A percentile compares a stretch with the other conserved stretches of the same genome.
Conservation (phyloP, 2,888 invertebrate genomes). For the Aspidiotus rigidus region DNA sequence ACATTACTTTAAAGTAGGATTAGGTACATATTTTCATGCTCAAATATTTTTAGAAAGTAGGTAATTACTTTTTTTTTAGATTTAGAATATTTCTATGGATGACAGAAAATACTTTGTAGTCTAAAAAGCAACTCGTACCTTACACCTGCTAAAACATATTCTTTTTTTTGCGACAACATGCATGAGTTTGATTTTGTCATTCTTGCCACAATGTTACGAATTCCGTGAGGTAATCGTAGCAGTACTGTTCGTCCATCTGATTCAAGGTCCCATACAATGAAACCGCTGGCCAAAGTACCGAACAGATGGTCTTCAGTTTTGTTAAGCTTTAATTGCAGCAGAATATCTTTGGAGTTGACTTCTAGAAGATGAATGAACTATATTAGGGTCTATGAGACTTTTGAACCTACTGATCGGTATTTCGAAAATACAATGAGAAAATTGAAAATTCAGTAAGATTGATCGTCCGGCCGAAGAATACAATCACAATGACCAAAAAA, state of each 20-base stretch:
- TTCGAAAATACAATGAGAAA: no score
- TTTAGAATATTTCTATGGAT: no score
- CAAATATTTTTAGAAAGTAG: no score
- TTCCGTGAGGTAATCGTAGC: slow-evolving; percentile 69
- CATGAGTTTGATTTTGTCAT: slow-evolving; percentile 85
- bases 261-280: slow-evolving; percentile 70
- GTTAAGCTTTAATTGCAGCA: slow-evolving; percentile 74
- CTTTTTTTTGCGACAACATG: slow-evolving; percentile 79
- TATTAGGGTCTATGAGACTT: no score
- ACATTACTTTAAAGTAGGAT: no score
- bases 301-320: slow-evolving; percentile 69
- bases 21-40: no score
- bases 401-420: no score
- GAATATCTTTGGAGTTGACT: slow-evolving; percentile 36
- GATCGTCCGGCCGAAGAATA: no score
- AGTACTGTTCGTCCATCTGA: slow-evolving; percentile 49
- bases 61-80: no score
- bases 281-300: slow-evolving; percentile 76
- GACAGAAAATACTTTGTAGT: no score
- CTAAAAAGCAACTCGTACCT: slow-evolving; percentile 47
- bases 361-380: slow-evolving; percentile 6
- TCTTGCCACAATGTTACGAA: slow-evolving; percentile 84
- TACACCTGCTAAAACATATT: slow-evolving; percentile 91
- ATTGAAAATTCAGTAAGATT: no score
- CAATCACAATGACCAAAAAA: no score